Percentiles rank a stretch among this genome's conserved stretches.
Conservation (phyloP, 2,113 vertebrate species). For the Columba livia region DNA sequence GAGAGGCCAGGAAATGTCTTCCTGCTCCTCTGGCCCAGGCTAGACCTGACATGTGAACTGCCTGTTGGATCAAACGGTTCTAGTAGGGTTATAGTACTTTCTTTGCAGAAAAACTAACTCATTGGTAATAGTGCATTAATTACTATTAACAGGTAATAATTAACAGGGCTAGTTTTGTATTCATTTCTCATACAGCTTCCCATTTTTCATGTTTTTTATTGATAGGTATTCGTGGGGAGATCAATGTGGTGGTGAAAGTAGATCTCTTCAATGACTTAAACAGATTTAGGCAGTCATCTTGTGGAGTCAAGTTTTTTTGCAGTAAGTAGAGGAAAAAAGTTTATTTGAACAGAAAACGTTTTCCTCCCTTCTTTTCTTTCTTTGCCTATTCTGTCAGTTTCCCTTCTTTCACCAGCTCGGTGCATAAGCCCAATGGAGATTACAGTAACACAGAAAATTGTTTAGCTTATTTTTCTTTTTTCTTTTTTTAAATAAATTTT, state of each 20-base stretch:
- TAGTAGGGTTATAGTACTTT: neutral
- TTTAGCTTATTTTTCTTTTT: neutral
- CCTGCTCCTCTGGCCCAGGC: neutral
- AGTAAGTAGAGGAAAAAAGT: slow-evolving; percentile 80
- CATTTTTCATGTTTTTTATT: neutral
- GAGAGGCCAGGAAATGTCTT: neutral
- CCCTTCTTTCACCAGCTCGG: neutral
- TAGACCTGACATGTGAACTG: neutral
- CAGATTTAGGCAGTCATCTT: slow-evolving; percentile 96
- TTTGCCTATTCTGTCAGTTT: neutral
- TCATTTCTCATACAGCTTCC: neutral
- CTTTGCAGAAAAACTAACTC: neutral
- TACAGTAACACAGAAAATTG: neutral
- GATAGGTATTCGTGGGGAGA: slow-evolving; percentile 95
- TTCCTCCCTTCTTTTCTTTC: neutral
- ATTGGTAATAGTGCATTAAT: neutral
- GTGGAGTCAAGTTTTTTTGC: slow-evolving; percentile 98
- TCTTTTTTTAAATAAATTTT: neutral
- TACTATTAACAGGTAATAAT: neutral
- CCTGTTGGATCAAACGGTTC: accelerated
- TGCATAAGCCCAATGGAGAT: neutral
- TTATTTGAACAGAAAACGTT: neutral
- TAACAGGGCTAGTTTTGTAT: neutral
- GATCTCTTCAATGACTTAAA: slow-evolving; percentile 98
- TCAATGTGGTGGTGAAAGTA: slow-evolving; percentile 95